These are phyloP conservation scores for Dicentrarchus labrax DNA, from an alignment of 2,113 vertebrate genomes.

Conservation along the genomic window DNA sequence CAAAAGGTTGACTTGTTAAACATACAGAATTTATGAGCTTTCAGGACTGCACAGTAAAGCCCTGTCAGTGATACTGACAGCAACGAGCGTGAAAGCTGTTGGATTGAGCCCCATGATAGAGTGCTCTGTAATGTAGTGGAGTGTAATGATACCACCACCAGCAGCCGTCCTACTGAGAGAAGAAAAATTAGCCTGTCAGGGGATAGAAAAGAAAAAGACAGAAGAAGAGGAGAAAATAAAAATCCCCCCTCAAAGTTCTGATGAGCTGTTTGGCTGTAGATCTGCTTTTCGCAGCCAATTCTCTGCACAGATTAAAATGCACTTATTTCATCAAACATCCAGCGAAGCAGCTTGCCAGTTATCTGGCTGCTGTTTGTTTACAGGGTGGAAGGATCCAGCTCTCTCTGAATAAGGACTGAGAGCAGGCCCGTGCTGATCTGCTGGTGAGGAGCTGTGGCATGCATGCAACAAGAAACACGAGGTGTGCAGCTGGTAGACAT, in stretches of 20 bases:
- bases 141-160: slow-evolving; percentile 72
- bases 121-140: slow-evolving; percentile 62
- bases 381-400: slow-evolving; percentile 37
- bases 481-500: slow-evolving; percentile 19
- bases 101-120: slow-evolving; percentile 57
- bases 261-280: slow-evolving; percentile 73
- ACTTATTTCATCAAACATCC: slow-evolving; percentile 58
- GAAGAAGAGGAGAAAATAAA: slow-evolving; percentile 39
- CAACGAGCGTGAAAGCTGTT: slow-evolving; percentile 53
- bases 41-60: slow-evolving; percentile 42
- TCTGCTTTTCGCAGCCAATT: slow-evolving; percentile 70
- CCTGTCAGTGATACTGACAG: slow-evolving; percentile 59
- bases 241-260: slow-evolving; percentile 62
- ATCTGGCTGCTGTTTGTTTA: slow-evolving; percentile 59
- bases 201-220: slow-evolving; percentile 61
- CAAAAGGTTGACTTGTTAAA: slow-evolving; percentile 62
- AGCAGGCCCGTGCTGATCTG: slow-evolving; percentile 9
- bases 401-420: slow-evolving; percentile 20
- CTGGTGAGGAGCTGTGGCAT: slow-evolving; percentile 15
- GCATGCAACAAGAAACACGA: slow-evolving; percentile 26
- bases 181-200: slow-evolving; percentile 76
- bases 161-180: slow-evolving; percentile 57
- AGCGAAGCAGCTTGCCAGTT: slow-evolving; percentile 43
- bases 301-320: slow-evolving; percentile 62
- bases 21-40: slow-evolving; percentile 63